These are phyloP conservation scores for Hiodon tergisus DNA, from an alignment of 2,113 vertebrate genomes.

Conservation along the genomic window DNA sequence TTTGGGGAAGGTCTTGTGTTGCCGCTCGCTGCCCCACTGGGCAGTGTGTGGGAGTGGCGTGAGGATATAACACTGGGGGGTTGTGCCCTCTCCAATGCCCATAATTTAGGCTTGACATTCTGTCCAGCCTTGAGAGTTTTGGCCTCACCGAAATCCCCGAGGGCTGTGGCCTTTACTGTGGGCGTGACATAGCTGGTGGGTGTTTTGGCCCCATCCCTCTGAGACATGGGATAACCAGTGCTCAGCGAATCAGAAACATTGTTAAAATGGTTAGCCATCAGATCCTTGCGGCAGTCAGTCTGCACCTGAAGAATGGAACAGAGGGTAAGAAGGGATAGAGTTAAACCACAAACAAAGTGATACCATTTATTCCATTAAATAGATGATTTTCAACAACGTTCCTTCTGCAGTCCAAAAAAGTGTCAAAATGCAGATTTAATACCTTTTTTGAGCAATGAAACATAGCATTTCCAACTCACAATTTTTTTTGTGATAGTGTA, in stretches of 20 bases:
- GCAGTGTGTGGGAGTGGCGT: constrained; percentile 44
- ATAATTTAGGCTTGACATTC: constrained; percentile 72
- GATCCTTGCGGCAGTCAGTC: constrained; percentile 68
- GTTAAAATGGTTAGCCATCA: constrained; percentile 77
- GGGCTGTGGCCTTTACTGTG: constrained; percentile 58
- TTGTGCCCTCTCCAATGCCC: constrained; percentile 44
- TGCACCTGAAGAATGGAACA: constrained; percentile 48
- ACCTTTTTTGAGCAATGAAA: too few relatives aligned
- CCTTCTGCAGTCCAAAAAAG: not conserved
- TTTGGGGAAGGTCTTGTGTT: constrained; percentile 34
- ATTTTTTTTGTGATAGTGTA: too few relatives aligned
- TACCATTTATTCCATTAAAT: not conserved
- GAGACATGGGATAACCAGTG: constrained; percentile 38
- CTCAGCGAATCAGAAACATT: constrained; percentile 55
- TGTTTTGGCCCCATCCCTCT: constrained; percentile 62
- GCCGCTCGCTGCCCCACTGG: constrained; percentile 49
- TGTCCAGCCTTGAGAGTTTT: constrained; percentile 66
- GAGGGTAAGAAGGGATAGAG: not conserved
- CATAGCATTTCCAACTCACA: too few relatives aligned
- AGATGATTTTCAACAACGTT: not conserved
- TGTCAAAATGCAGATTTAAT: too few relatives aligned
- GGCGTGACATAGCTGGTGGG: constrained; percentile 71
- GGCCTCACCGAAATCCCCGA: constrained; percentile 44
- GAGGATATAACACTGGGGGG: constrained; percentile 33
- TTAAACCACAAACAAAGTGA: not conserved